A percentile compares a stretch with the other conserved stretches of the same genome.
Evolutionary conservation across 2,888 invertebrate species (phyloP).

Genomic region (Caenorhabditis sulstoni): DNA sequence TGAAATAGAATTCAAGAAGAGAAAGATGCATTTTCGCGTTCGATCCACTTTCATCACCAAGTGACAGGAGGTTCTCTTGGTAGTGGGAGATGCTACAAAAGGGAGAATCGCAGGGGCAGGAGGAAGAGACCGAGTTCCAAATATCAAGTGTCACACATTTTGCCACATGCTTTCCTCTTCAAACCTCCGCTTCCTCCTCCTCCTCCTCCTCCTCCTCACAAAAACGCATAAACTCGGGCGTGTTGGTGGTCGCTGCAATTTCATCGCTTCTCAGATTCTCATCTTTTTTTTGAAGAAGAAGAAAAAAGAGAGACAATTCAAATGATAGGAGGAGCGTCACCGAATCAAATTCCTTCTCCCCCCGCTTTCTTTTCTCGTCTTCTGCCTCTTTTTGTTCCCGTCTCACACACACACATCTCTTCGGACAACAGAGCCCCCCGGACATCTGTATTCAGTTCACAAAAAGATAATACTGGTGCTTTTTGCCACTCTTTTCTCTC

Average conservation of each 20-base stretch:
- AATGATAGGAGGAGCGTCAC: conserved; percentile 2
- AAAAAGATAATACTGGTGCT: conserved; percentile 60
- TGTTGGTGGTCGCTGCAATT: too few relatives aligned
- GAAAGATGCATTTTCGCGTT: conserved; percentile 5
- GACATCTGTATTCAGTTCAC: conserved; percentile 56
- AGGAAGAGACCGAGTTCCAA: conserved; percentile 30
- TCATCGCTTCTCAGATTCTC: too few relatives aligned
- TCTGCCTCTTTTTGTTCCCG: conserved; percentile 24
- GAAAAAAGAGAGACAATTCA: not conserved
- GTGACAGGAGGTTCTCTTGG: conserved; percentile 21
- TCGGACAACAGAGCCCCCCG: conserved; percentile 19
- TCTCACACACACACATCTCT: conserved; percentile 19
- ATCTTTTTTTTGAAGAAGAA: conserved; percentile 1
- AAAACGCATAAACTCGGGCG: too few relatives aligned
- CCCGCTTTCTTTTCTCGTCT: conserved; percentile 7
- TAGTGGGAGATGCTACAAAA: conserved; percentile 2
- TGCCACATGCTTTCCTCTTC: conserved; percentile 3
- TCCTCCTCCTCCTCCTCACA: too few relatives aligned
- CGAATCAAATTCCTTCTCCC: conserved; percentile 43
- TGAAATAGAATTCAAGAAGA: too few relatives aligned
- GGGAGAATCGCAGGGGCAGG: conserved; percentile 7
- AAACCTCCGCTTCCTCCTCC: too few relatives aligned
- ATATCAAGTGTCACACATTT: conserved; percentile 52
- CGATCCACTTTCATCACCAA: conserved; percentile 11
- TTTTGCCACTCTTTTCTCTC: conserved; percentile 38